These are phyloP conservation scores for Oikopleura dioica DNA, from an alignment of 23 tunicate genomes.

Conservation along the genomic window DNA sequence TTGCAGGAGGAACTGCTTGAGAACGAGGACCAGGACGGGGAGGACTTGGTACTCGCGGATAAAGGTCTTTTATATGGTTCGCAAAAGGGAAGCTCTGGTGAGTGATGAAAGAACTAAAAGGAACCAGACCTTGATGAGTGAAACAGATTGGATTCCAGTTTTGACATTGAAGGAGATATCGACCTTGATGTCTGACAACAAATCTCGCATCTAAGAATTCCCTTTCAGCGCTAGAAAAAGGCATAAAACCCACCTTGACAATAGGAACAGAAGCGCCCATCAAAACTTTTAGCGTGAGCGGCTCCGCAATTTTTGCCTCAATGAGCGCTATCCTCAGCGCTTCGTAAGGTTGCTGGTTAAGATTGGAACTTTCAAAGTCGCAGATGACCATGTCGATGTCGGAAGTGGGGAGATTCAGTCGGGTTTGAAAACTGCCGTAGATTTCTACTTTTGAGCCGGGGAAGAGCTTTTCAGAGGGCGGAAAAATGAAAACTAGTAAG, in stretches of 20 bases:
- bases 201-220: conserved; percentile 2
- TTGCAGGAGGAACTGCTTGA: background rate
- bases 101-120: too few species aligned
- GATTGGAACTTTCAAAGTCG: conserved; percentile 7
- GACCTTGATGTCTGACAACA: background rate
- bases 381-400: conserved; percentile 10
- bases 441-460: background rate
- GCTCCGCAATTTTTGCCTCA: background rate
- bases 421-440: conserved; percentile 3
- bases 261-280: background rate
- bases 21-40: background rate
- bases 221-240: background rate
- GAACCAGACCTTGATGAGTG: background rate
- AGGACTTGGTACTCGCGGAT: conserved; percentile 3
- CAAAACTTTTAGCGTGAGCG: background rate
- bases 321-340: background rate
- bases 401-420: background rate
- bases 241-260: background rate
- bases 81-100: too few species aligned
- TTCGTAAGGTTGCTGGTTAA: background rate
- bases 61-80: too few species aligned
- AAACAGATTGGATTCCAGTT: background rate
- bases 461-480: background rate
- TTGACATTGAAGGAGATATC: conserved; percentile 6
- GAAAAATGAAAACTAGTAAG: background rate